Conservation (phyloP, 2,797 vertebrate genomes). For the Eospalax fontanierii region DNA sequence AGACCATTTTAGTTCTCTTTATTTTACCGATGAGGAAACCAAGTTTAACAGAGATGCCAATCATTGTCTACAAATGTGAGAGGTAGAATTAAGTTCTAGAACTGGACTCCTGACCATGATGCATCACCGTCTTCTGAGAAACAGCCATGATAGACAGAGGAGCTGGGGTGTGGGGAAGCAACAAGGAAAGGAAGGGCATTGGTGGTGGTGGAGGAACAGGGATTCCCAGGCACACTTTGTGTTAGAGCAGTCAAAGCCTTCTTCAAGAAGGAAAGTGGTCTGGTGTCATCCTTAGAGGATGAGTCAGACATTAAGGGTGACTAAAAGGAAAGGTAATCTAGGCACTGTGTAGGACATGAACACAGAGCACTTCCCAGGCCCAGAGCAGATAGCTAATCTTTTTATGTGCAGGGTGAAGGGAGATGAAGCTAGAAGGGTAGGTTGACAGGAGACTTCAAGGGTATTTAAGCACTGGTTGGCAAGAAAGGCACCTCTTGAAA, state of each 20-base stretch:
- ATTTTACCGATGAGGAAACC: constrained; percentile 8
- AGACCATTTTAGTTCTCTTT: not conserved
- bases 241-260: not conserved
- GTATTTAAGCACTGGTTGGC: too few relatives aligned
- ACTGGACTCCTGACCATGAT: not conserved
- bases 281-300: not conserved
- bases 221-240: not conserved
- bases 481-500: not conserved
- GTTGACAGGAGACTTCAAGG: not conserved
- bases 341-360: rapidly evolving
- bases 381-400: not conserved
- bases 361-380: not conserved
- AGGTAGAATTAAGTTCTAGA: not conserved
- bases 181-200: not conserved
- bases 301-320: not conserved
- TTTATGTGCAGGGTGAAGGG: too few relatives aligned
- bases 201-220: not conserved
- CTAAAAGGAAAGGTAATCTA: not conserved
- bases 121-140: not conserved
- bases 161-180: not conserved
- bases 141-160: not conserved
- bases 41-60: not conserved
- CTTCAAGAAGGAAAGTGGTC: not conserved
- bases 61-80: not conserved
- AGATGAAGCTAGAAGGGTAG: not conserved